Evolutionary conservation across 2,113 vertebrate species (phyloP).

Genomic region (Silurus asotus): DNA sequence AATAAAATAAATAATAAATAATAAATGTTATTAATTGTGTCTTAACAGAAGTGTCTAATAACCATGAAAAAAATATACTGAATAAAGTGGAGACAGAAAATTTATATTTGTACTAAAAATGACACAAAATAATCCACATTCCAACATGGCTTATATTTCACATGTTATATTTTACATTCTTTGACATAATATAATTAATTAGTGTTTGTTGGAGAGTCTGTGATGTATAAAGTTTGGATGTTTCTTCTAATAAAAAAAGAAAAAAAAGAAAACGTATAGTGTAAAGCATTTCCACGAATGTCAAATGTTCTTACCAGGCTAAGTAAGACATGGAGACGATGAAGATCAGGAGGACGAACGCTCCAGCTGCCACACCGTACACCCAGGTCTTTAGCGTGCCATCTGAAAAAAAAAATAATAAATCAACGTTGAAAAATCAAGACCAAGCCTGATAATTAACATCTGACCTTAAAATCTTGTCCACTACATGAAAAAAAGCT

Average conservation of each 20-base stretch:
- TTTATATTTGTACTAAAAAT: neutral
- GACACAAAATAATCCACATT: neutral
- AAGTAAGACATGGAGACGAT: slow-evolving; percentile 98
- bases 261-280: slow-evolving; percentile 21
- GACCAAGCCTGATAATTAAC: slow-evolving; percentile 22
- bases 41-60: neutral
- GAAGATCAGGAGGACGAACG: slow-evolving; percentile 93
- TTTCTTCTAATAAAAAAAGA: neutral
- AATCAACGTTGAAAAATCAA: slow-evolving; percentile 22
- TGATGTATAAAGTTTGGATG: neutral
- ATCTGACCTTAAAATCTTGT: neutral
- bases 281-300: neutral
- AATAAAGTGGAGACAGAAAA: neutral
- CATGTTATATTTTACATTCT: neutral
- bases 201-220: neutral
- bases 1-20: too few relatives aligned
- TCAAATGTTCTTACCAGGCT: slow-evolving; percentile 87
- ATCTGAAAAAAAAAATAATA: slow-evolving; percentile 69
- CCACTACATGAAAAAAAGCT: too few relatives aligned
- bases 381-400: slow-evolving; percentile 98
- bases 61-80: neutral
- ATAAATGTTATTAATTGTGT: neutral
- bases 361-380: slow-evolving; percentile 95
- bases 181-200: neutral
- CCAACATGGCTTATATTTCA: neutral